A percentile compares a stretch with the other conserved stretches of the same genome.
phyloP scores from a whole-genome alignment of 2,797 vertebrate genomes.

The Silurus lanzhouensis region DNA sequence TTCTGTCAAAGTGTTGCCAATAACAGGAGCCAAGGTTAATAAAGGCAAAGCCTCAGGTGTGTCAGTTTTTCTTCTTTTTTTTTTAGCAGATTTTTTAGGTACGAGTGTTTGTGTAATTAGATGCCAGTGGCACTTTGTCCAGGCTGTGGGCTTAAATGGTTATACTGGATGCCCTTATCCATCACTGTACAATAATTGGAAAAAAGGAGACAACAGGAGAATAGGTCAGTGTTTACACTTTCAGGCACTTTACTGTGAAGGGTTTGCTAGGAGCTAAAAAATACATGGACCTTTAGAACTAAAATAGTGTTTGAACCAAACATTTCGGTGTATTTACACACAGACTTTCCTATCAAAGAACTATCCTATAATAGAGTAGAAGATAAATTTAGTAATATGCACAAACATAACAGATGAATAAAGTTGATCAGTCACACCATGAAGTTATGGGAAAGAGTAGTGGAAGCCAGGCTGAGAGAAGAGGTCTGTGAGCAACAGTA shows the following conservation, averaged over 20 bases:
- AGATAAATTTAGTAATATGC: no score
- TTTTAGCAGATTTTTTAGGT: slow-evolving; percentile 44
- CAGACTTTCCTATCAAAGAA: no score
- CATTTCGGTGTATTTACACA: neutral
- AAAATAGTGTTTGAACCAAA: neutral
- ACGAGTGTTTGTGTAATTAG: slow-evolving; percentile 52
- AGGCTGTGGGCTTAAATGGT: slow-evolving; percentile 41
- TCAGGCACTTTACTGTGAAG: neutral
- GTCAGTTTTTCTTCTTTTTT: slow-evolving; percentile 10
- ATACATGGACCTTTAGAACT: neutral
- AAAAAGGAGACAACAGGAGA: neutral
- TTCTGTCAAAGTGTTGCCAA: slow-evolving; percentile 61
- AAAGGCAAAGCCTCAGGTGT: slow-evolving; percentile 59
- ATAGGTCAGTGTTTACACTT: slow-evolving; percentile 8
- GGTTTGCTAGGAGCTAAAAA: neutral
- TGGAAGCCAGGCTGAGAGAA: no score
- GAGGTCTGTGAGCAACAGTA: no score
- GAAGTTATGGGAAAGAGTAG: no score
- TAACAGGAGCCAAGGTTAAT: slow-evolving; percentile 60
- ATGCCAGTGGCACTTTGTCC: slow-evolving; percentile 52
- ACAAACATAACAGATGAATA: no score
- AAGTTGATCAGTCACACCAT: no score
- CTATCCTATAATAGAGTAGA: no score
- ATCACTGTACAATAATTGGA: slow-evolving; percentile 32
- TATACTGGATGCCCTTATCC: slow-evolving; percentile 53